Base-by-base conservation (phyloP, 2,888 invertebrate genomes). In the Chrysolina americana region DNA sequence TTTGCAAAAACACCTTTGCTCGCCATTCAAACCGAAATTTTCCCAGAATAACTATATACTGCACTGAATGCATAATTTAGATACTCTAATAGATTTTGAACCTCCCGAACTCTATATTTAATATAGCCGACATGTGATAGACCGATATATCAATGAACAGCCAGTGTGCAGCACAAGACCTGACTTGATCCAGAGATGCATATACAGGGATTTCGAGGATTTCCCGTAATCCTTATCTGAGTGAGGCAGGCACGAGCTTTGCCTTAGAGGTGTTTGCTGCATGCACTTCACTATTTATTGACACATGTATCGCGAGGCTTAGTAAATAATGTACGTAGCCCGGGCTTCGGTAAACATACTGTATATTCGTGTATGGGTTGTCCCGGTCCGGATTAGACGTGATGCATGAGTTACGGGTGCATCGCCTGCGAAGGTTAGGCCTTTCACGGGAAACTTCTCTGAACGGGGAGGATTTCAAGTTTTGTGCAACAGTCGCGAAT, bases 261-360 rank as follows among this genome's bases (percentile, higher is more conserved):
- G 84, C 84, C 84, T 84, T 84, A 84, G 78, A 80, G 23, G 81
- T 81, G 80, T 79, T 78, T 78, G 77, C 76, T 74, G 75, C 75
- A 79, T 82, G 80, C 82, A 81, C 82, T 82, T 80, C 78, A 80
- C 74, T 81, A 79, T 81, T 80, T 81, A 82, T 82, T 81, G 82
- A 82, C 81, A 81, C 73, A 81, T 79, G 81, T 79, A 81, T 79
- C 80, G 71, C 79, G 62, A 77, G 75, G 80, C 80, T 81, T 79
- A 82, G 79, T 80, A 82, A 81, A 82, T 81, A 82, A 78, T 79
- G 79, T 71, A 78, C 68, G 65, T 59, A 69, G 47, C 73, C 71
- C 65, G 68, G 73, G 71, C 70, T 48, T 28, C 65, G 68, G 74
- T 71, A 71, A 75, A 75, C 65, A 65, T 68, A 53, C 63, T 70